phyloP scores from a whole-genome alignment of 2,797 vertebrate genomes.

The Hypotaenidia okinawae region DNA sequence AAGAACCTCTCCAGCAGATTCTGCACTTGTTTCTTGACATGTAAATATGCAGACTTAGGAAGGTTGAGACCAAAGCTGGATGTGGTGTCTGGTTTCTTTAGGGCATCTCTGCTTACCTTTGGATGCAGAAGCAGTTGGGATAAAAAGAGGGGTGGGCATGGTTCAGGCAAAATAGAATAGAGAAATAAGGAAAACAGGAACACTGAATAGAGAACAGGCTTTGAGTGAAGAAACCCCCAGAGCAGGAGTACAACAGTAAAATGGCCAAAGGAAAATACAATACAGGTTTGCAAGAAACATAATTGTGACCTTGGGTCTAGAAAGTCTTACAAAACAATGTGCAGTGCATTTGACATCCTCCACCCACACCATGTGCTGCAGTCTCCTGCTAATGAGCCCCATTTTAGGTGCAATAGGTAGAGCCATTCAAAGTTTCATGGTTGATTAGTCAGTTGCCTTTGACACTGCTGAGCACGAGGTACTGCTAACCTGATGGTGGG shows the following conservation, averaged over 20 bases:
- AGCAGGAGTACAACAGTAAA: not conserved
- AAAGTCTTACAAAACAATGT: not conserved
- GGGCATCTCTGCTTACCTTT: not conserved
- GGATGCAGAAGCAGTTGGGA: not conserved
- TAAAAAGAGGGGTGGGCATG: rapidly evolving
- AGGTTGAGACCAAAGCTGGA: not conserved
- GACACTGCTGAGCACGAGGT: not conserved
- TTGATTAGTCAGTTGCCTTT: slow-evolving; percentile 10
- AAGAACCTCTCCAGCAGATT: not conserved
- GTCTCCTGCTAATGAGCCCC: not conserved
- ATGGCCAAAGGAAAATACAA: not conserved
- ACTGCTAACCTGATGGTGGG: not conserved
- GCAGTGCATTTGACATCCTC: not conserved
- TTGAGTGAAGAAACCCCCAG: not conserved
- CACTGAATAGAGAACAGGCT: not conserved
- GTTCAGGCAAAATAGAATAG: not conserved
- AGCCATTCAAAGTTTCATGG: not conserved
- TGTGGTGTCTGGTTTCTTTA: not conserved
- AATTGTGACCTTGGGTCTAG: not conserved
- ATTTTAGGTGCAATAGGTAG: slow-evolving; percentile 6
- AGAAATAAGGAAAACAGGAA: not conserved
- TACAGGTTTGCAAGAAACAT: not conserved
- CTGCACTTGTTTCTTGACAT: not conserved
- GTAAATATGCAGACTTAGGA: not conserved
- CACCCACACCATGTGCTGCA: not conserved